These are phyloP conservation scores for Odocoileus virginianus DNA, from an alignment of 2,113 vertebrate species.

Conservation along the genomic window DNA sequence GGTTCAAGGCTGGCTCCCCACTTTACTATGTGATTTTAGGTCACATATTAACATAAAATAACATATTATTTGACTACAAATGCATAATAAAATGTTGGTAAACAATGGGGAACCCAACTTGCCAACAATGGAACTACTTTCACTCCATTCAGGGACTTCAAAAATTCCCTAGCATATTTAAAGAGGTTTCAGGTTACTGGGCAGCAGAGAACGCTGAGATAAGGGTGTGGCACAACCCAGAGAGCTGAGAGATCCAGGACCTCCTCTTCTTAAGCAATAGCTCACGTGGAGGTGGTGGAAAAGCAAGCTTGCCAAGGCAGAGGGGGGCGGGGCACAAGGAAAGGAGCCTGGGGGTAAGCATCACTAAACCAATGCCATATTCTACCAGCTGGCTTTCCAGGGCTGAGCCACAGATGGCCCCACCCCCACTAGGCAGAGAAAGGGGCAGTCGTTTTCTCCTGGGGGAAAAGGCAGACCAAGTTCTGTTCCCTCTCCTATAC, in stretches of 20 bases:
- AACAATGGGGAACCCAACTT: background rate
- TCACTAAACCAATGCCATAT: background rate
- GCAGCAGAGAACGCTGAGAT: background rate
- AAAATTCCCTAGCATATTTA: background rate
- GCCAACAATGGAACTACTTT: background rate
- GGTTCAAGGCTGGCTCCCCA: background rate
- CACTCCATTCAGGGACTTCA: background rate
- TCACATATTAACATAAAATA: background rate
- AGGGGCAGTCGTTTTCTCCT: background rate
- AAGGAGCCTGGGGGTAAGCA: background rate
- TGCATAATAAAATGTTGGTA: background rate
- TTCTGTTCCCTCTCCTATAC: background rate
- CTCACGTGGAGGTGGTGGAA: background rate
- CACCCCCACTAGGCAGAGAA: background rate
- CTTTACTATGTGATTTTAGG: background rate
- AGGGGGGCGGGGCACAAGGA: background rate
- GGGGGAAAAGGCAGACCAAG: background rate
- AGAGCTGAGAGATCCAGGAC: background rate
- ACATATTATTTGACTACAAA: background rate
- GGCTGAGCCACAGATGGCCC: background rate
- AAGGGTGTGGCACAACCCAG: background rate
- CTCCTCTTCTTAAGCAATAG: background rate
- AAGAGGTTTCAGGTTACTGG: background rate
- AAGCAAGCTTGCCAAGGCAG: background rate
- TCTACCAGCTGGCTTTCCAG: background rate